A percentile compares a stretch with the other conserved stretches of the same genome.
Evolutionary conservation across 2,888 invertebrate genomes (phyloP).

Genomic region (Lypha dubia): DNA sequence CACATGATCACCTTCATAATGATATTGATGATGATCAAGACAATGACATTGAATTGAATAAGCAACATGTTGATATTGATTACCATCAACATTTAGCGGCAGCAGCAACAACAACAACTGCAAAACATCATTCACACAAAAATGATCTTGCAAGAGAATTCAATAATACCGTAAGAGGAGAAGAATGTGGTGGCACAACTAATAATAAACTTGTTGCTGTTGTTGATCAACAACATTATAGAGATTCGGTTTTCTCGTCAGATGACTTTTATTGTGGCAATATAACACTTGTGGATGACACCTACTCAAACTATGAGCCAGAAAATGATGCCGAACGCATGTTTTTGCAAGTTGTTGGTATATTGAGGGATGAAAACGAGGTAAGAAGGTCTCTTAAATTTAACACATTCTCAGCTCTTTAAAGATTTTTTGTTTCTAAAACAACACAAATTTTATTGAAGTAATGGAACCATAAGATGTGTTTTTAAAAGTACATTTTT

Average conservation of each 20-base stretch:
- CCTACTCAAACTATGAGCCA: constrained; percentile 82
- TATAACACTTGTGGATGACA: constrained; percentile 83
- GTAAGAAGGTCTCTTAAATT: constrained; percentile 75
- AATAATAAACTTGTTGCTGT: constrained; percentile 10
- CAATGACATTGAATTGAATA: constrained; percentile 48
- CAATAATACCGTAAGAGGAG: constrained; percentile 54
- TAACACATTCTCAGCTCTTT: background rate
- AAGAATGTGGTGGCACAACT: constrained; percentile 70
- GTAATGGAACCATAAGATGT: too few relatives aligned
- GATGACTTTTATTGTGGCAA: constrained; percentile 79
- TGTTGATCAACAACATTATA: constrained; percentile 53
- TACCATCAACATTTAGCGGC: constrained; percentile 43
- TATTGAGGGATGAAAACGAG: constrained; percentile 83
- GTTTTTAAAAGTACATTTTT: too few relatives aligned
- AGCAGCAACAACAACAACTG: background rate
- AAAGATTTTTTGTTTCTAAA: background rate
- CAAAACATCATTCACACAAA: background rate
- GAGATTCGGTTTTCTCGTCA: constrained; percentile 68
- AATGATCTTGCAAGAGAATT: constrained; percentile 43
- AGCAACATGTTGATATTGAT: constrained; percentile 70
- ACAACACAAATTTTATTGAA: background rate
- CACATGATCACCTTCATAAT: constrained; percentile 33
- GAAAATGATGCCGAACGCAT: constrained; percentile 83
- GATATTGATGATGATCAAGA: constrained; percentile 43
- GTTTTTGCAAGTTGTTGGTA: constrained; percentile 83